A percentile compares a stretch with the other conserved stretches of the same genome.
Conservation (phyloP, 1,140 invertebrate genomes). For the Drosophila nikananu region DNA sequence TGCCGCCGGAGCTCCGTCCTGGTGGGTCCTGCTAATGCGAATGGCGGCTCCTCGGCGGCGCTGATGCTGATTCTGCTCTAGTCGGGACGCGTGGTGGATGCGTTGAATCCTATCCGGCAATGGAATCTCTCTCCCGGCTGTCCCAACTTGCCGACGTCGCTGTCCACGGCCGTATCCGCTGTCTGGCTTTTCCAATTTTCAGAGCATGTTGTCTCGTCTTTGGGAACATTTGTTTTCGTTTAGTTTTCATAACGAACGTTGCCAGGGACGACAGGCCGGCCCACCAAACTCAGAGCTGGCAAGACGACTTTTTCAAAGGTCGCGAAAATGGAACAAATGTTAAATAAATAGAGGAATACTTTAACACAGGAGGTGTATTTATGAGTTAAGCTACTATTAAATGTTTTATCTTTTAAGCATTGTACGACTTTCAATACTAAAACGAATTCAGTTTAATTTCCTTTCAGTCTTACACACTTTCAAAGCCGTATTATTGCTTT, state of each 20-base stretch:
- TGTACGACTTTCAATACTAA: too few species aligned
- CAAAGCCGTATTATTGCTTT: neutral
- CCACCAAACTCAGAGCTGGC: slow-evolving; percentile 17
- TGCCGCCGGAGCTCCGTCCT: slow-evolving; percentile 25
- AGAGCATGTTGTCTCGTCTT: slow-evolving; percentile 60
- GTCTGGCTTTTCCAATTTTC: slow-evolving; percentile 63
- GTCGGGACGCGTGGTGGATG: slow-evolving; percentile 9
- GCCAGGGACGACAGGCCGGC: slow-evolving; percentile 56
- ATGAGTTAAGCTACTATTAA: too few species aligned
- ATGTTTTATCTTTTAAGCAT: too few species aligned
- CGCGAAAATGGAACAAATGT: neutral
- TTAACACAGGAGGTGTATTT: too few species aligned
- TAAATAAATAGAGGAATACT: neutral
- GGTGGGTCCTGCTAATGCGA: slow-evolving; percentile 2
- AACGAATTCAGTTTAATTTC: neutral
- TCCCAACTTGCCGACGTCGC: slow-evolving; percentile 52
- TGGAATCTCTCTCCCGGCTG: slow-evolving; percentile 43
- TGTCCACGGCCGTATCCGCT: slow-evolving; percentile 58
- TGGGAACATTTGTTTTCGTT: slow-evolving; percentile 73
- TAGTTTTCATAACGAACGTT: slow-evolving; percentile 80
- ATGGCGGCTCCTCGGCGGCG: neutral
- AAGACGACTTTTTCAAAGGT: neutral
- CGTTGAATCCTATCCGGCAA: slow-evolving; percentile 33
- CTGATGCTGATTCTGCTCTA: slow-evolving; percentile 7
- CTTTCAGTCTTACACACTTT: neutral